Conservation (phyloP, 2,797 vertebrate species). For the Crenuchus spilurus region DNA sequence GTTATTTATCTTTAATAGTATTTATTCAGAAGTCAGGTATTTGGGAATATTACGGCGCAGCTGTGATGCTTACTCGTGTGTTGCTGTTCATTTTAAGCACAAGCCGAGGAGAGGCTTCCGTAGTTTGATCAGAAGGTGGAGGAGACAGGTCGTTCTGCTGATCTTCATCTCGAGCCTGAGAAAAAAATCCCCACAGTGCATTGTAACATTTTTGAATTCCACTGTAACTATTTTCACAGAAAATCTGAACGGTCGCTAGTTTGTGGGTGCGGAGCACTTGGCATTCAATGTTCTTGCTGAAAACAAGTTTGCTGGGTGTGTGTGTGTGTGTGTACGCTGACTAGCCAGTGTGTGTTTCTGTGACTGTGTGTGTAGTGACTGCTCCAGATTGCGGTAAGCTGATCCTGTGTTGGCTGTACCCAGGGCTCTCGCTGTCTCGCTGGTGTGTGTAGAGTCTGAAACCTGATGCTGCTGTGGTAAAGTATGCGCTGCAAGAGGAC, state of each 20-base stretch:
- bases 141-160: constrained; percentile 74
- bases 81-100: constrained; percentile 77
- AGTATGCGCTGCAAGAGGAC: constrained; percentile 82
- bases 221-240: background rate
- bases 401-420: constrained; percentile 67
- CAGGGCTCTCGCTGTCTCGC: constrained; percentile 62
- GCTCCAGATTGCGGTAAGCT: constrained; percentile 73
- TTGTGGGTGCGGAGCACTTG: background rate
- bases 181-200: background rate
- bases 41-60: too few species aligned
- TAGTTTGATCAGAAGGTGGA: constrained; percentile 66
- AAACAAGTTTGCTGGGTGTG: constrained; percentile 1
- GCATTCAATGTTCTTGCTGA: background rate
- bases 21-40: too few species aligned
- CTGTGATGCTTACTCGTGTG: constrained; percentile 73
- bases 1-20: too few species aligned
- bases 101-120: constrained; percentile 72
- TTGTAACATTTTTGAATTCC: background rate
- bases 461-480: constrained; percentile 80
- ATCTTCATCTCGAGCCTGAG: constrained; percentile 79
- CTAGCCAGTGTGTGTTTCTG: constrained; percentile 21
- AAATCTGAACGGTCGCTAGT: background rate
- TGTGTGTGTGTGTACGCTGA: constrained; percentile 21
- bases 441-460: constrained; percentile 76
- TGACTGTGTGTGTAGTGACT: constrained; percentile 43